Base-by-base conservation (phyloP, 2,113 vertebrate genomes). In the Athene cunicularia region DNA sequence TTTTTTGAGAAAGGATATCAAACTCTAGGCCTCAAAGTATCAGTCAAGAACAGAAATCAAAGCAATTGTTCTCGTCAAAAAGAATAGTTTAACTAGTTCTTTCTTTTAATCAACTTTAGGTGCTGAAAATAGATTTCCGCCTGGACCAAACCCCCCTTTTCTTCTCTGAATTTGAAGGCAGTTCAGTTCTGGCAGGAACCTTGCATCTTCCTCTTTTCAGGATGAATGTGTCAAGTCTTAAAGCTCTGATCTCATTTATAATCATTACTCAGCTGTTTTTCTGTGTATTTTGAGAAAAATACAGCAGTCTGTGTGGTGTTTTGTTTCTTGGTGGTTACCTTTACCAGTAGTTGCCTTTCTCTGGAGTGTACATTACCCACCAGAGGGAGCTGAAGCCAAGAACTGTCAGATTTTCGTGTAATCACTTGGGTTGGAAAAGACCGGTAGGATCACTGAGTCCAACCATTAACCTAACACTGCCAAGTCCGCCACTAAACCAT, bases 311-410 rank as follows among this genome's bases (percentile, higher is more conserved):
- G 64, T 11, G 33, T 14, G 15, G 50, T 37, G 21, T 33, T 95
- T 52, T 21, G 22, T 41, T 71, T 75, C 3, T 1, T 59, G 27
- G 45, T 67, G 8, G 43, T 68, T 62, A 58, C 67, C 20, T 80
- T 81, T 24, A 30, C 62, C 37, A 24, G 45, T 24, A 47, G 17
- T 21, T 82, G 74, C 53, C 58, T 49, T 20, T 86, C 59, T 90
- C 71, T 83, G 67, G 9, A 73, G 55, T 30, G 39, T 67, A 20
- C 9, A 4, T 88, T 94, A 63, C 68, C 94, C 94, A 95, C 82
- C 94, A 97, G 97, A 90, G 94, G 95, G 94, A 96, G 96, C 96
- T 2, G 45, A 80, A 93, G 68, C 55, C 75, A 80, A 90, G 26
- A 94, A 37, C 79, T 45, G 24, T 45, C 39, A 60, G 39, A 26